These are phyloP conservation scores for Oryctolagus cuniculus DNA, from an alignment of 2,113 vertebrate species.

Conservation along the genomic window DNA sequence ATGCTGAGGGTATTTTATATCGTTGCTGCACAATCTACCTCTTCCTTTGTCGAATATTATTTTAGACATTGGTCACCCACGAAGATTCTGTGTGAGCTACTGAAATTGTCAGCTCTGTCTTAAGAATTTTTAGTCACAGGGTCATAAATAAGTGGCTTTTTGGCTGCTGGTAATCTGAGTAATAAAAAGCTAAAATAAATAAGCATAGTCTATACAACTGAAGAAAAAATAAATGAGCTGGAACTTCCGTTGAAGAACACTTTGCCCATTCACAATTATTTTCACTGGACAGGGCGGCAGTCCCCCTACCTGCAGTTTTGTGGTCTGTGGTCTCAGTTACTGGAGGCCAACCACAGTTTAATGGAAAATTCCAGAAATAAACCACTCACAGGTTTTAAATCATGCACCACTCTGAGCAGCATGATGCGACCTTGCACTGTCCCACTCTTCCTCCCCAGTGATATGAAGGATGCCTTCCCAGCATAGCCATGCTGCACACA, in stretches of 20 bases:
- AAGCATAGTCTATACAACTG: not conserved
- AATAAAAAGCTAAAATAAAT: conserved; percentile 43
- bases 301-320: no score
- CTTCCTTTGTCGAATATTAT: not conserved
- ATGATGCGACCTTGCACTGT: not conserved
- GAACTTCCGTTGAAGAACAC: not conserved
- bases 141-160: not conserved
- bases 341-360: not conserved
- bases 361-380: not conserved
- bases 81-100: not conserved
- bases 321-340: not conserved
- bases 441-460: not conserved
- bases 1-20: not conserved
- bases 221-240: not conserved
- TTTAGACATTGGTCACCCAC: not conserved
- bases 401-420: not conserved
- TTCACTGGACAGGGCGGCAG: not conserved
- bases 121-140: not conserved
- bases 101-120: not conserved
- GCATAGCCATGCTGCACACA: not conserved
- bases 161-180: not conserved
- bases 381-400: not conserved
- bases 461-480: no score
- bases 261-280: not conserved
- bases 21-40: not conserved